Percentiles rank a stretch among this genome's conserved stretches.
Evolutionary conservation across 1,140 invertebrate species (phyloP).

Genomic region (Hypothenemus hampei): DNA sequence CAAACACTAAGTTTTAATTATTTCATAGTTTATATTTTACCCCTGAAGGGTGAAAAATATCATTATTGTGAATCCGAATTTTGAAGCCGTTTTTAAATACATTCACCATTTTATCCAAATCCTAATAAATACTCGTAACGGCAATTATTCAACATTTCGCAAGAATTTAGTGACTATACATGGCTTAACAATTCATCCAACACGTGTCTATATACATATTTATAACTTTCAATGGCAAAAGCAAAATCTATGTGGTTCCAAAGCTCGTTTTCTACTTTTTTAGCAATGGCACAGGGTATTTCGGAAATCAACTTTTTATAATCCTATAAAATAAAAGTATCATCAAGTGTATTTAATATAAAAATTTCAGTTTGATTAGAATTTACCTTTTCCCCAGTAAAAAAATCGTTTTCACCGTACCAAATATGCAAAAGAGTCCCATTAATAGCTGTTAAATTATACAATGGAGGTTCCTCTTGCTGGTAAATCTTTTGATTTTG

Average conservation of each 20-base stretch:
- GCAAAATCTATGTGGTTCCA: slow-evolving; percentile 12
- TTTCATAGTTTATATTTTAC: too few species aligned
- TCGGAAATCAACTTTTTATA: neutral
- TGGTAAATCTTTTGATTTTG: neutral
- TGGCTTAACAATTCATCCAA: neutral
- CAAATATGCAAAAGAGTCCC: slow-evolving; percentile 2
- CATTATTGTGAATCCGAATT: too few species aligned
- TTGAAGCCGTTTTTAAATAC: too few species aligned
- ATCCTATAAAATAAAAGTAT: neutral
- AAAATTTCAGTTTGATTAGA: neutral
- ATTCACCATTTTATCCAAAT: too few species aligned
- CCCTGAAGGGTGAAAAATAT: too few species aligned
- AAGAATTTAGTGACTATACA: neutral
- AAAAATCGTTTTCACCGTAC: slow-evolving; percentile 7
- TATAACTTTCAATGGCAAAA: neutral
- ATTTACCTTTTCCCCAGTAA: neutral
- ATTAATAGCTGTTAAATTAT: slow-evolving; percentile 1
- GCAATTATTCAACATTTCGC: too few species aligned
- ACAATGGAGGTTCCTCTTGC: neutral
- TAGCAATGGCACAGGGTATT: neutral
- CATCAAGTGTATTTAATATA: neutral
- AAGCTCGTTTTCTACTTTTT: neutral
- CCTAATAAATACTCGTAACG: too few species aligned
- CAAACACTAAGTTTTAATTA: too few species aligned
- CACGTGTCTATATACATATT: slow-evolving; percentile 5